Evolutionary conservation across 2,888 invertebrate genomes (phyloP).

Genomic region (Labia minor): DNA sequence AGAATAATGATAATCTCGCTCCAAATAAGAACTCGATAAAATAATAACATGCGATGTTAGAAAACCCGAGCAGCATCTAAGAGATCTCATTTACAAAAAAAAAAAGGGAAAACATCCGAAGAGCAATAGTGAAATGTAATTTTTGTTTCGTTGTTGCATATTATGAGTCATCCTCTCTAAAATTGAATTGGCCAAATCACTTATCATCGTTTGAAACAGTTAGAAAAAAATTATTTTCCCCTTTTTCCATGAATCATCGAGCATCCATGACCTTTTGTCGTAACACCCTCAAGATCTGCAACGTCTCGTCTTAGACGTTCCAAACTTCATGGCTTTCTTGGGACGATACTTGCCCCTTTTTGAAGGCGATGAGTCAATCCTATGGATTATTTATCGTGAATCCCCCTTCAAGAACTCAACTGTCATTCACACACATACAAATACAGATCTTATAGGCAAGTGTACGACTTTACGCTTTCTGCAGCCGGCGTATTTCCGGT

Average conservation of each 20-base stretch:
- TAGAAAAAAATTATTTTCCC: not conserved
- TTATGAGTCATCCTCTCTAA: not conserved
- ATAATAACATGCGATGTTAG: not conserved
- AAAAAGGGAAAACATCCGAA: not conserved
- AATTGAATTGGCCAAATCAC: constrained; percentile 1
- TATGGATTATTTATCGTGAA: not conserved
- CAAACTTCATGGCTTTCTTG: not conserved
- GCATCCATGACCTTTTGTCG: not conserved
- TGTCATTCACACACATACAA: constrained; percentile 13
- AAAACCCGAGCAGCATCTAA: not conserved
- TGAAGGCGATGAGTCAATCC: constrained; percentile 13
- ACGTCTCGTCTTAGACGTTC: not conserved
- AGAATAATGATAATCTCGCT: not conserved
- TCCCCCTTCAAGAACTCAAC: not conserved
- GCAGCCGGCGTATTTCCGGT: constrained; percentile 13
- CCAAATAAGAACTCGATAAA: not conserved
- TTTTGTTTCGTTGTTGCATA: not conserved
- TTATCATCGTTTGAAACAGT: constrained; percentile 4
- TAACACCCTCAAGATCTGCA: not conserved
- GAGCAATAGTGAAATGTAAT: not conserved
- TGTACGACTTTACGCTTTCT: constrained; percentile 8
- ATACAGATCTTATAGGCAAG: not conserved
- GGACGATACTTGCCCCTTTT: constrained; percentile 5
- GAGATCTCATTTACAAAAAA: not conserved
- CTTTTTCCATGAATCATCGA: not conserved